phyloP scores from a whole-genome alignment of 2,797 vertebrate species.

The Tenualosa thibaudeaui region DNA sequence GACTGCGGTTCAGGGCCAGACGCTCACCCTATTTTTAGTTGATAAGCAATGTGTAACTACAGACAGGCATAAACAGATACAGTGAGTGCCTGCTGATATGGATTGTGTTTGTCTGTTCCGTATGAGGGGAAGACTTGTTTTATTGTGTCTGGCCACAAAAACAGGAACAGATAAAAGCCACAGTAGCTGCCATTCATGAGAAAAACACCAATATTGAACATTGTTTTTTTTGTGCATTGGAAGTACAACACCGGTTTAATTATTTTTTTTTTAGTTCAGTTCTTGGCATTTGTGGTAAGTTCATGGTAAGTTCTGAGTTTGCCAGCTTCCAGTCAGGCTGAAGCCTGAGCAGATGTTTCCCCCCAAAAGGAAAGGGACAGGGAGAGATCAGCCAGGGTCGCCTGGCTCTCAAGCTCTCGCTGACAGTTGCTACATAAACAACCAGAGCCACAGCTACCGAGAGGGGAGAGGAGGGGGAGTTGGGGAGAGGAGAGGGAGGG shows the following conservation, averaged over 20 bases:
- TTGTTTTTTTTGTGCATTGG: neutral
- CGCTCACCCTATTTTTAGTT: conserved; percentile 6
- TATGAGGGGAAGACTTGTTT: neutral
- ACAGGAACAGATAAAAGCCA: neutral
- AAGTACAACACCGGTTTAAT: conserved; percentile 10
- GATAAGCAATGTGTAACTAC: conserved; percentile 17
- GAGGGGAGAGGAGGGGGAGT: conserved; percentile 49
- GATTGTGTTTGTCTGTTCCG: neutral
- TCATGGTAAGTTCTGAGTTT: neutral
- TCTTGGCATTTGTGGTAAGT: neutral
- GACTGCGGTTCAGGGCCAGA: conserved; percentile 1
- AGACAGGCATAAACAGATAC: conserved; percentile 8
- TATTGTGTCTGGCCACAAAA: neutral
- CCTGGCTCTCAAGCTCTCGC: conserved; percentile 48
- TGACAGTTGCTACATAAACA: conserved; percentile 57
- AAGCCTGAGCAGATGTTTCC: conserved; percentile 40
- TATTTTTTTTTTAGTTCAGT: neutral
- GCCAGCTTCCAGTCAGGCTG: neutral
- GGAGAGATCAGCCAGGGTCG: conserved; percentile 50
- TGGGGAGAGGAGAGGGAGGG: conserved; percentile 39
- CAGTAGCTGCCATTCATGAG: neutral
- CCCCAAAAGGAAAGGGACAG: conserved; percentile 50
- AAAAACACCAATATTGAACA: neutral
- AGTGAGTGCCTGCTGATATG: neutral
- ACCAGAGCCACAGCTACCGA: conserved; percentile 54